Conservation (phyloP, 1,140 invertebrate genomes). For the Microplitis demolitor region DNA sequence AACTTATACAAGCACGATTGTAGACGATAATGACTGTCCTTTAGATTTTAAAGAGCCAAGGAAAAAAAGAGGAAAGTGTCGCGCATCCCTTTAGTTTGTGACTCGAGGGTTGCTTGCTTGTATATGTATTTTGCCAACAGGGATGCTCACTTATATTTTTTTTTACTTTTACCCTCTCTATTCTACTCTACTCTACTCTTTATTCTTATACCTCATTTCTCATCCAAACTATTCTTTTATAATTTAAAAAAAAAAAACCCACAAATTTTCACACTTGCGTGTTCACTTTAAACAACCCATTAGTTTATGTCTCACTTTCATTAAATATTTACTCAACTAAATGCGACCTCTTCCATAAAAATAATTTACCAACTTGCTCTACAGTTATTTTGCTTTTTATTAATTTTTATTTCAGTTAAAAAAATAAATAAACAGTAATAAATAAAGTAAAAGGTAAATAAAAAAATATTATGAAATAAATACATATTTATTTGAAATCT, state of each 20-base stretch:
- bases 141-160: neutral
- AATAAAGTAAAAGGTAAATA: too few relatives aligned
- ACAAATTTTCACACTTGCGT: constrained; percentile 3
- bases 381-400: neutral
- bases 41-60: neutral
- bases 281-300: neutral
- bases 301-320: neutral
- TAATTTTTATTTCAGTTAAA: too few relatives aligned
- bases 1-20: neutral
- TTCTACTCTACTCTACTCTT: neutral
- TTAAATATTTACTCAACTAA: neutral
- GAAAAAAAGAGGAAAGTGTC: constrained; percentile 5
- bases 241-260: constrained; percentile 1
- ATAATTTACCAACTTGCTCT: neutral
- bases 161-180: neutral
- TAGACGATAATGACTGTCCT: neutral
- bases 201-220: neutral
- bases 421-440: too few relatives aligned
- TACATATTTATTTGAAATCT: neutral
- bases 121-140: constrained; percentile 23
- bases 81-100: constrained; percentile 1
- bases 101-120: constrained; percentile 7
- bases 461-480: neutral
- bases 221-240: neutral
- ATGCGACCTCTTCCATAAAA: neutral